Base-by-base conservation (phyloP, 2,797 vertebrate species). In the Smutsia temminckii region DNA sequence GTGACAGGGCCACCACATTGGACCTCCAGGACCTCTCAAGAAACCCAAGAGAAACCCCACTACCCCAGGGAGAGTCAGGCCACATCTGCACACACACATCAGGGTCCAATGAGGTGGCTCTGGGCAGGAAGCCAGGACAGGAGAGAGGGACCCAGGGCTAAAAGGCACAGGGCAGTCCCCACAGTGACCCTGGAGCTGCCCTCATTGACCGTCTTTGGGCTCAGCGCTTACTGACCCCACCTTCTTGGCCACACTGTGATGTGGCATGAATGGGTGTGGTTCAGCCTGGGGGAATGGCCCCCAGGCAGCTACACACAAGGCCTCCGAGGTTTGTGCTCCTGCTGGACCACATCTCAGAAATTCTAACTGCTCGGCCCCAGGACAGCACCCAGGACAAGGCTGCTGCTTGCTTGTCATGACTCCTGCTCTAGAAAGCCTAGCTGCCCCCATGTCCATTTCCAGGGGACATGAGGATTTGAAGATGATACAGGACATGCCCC, bases 311-410 rank as follows among this genome's bases (percentile, higher is more conserved):
- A n/a, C 59, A 49, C 21, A 8, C 17, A 23, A 14, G 32, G 7
- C 63, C 61, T 25, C 29, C 2, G 14, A 13, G 25, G 51, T 46
- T 6, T 6, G 11, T 0, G 3, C 6, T 10, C 61, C 53, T 46
- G 4, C 10, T 12, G n/a, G 66, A 14, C 63, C 5, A 1, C 63
- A 34, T 16, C 1, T 9, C 0, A 0, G 20, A 0, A 4, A 40
- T 2, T 8, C 1, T 16, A 46, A 51, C 37, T 37, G 27, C n/a
- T 8, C 21, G 5, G 34, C 75, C 68, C 8, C 20, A 17, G 0
- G 16, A 1, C 51, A 12, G 3, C 2, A 0, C 34, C 49, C 17
- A 25, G 29, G 80, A 72, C 51, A 86, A 20, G 86, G 46, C 40
- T 20, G 29, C 57, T 46, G 46, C 46, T 46, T 46, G 46, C 46